Evolutionary conservation across 2,888 invertebrate species (phyloP), one percentile per base, ranked within the genome.

Genomic region (Watsonalla cultraria): DNA sequence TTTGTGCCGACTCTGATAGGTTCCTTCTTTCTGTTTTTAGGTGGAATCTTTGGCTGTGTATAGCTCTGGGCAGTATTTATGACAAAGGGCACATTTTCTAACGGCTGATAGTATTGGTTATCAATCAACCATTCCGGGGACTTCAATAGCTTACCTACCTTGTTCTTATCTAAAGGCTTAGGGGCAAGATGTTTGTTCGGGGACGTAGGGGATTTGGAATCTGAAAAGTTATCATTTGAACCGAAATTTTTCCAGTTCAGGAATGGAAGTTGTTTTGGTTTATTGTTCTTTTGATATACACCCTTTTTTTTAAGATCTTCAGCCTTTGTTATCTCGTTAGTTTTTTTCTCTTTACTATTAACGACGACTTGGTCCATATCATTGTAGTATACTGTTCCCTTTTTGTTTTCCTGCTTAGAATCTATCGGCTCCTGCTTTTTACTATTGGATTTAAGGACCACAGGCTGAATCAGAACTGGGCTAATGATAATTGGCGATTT

Each of bases 81-180:
- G 33, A 81, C 71, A 60, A 88, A 84, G 2, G 87, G 82, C 7
- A 86, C 82, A 56, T 83, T 82, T 51, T 84, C 76, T 65, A 88
- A 67, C 0, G 89, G 88, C 60, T 87, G 89, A 56, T 87, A 88
- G 62, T 90, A 89, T 60, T 85, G 72, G 53, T 90, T 89, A 50
- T 88, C 83, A 15, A 84, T 73, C 42, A 89, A 62, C 77, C 82
- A 86, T 59, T 81, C 75, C 6, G 89, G 86, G 7, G 80, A 75
- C 73, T 78, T 86, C 2, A 78, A 68, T 35, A 88, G 60, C 57
- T 74, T 85, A n/a, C 73, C 78, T 2, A 82, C 77, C 24, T 62
- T 65, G 5, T 68, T 53, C 60, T 77, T 78, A 0, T 76, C 71
- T 42, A 67, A 45, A 15, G 72, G 58, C 56, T 68, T 73, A 6